These are phyloP conservation scores for Trogon surrucura DNA, from an alignment of 2,113 vertebrate genomes.

Conservation along the genomic window DNA sequence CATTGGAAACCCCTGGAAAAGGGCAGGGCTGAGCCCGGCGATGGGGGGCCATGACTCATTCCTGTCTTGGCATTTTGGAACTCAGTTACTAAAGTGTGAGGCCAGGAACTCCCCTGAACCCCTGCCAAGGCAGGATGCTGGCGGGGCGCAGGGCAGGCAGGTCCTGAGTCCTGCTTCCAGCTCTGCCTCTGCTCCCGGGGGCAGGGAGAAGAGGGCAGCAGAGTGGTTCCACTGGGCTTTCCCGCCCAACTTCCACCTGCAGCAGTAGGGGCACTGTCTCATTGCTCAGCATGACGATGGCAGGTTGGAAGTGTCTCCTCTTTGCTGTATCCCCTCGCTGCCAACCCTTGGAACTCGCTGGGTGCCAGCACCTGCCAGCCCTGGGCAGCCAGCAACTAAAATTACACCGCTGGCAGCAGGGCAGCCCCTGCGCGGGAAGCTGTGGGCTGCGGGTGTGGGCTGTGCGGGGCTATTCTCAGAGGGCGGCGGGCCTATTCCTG, in stretches of 20 bases:
- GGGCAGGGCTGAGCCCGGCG: neutral
- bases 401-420: neutral
- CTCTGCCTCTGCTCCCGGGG: neutral
- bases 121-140: neutral
- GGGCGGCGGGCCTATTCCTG: slow-evolving; percentile 65
- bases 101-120: neutral
- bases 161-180: neutral
- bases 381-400: neutral
- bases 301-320: neutral
- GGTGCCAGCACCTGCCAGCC: neutral
- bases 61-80: neutral
- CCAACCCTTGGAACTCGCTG: neutral
- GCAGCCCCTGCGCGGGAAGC: slow-evolving; percentile 56
- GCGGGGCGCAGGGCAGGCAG: neutral
- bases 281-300: neutral
- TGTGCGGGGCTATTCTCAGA: slow-evolving; percentile 69
- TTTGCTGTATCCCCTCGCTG: neutral
- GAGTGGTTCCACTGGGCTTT: neutral
- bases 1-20: neutral
- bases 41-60: neutral
- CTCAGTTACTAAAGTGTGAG: neutral
- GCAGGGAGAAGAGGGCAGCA: neutral
- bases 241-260: neutral
- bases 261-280: accelerated
- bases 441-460: neutral